Evolutionary conservation across 1,140 invertebrate genomes (phyloP), one percentile per base, ranked within the genome.

Genomic region (Tenebrio molitor): DNA sequence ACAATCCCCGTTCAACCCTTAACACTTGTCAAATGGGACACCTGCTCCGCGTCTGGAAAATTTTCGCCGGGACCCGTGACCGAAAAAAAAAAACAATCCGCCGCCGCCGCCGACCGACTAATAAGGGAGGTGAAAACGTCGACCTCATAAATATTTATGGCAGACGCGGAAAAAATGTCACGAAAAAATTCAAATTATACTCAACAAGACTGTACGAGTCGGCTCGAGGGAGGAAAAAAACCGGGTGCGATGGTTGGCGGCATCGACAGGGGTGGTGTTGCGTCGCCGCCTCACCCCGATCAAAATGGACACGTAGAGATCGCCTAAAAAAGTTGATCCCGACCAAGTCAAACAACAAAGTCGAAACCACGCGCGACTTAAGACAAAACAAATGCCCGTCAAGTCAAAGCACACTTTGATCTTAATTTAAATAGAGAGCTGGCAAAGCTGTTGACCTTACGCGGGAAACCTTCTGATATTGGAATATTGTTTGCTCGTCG

Each of bases 361-460:
- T 33, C 29, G 6, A 5, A 12, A 39, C 36, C 2, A 7, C 7
- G 5, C 42, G 42, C 42, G 42, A 46, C 16, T 46, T 46, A 15
- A 46, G 42, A 46, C 42, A 46, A 53, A 53, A 53, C 46, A 53
- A 53, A 53, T 53, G 46, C 19, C 17, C 5, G 16, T 21, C 36
- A 53, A 53, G 8, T 29, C 21, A 25, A 25, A 29, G 50, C 10
- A 29, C 50, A 29, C 50, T 58, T 58, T 58, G 50, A 58, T 58
- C 21, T 58, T 53, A 53, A 53, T 53, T 53, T 53, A 53, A 53
- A 53, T 53, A 53, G 46, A 25, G n/a, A 12, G 36, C 12, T 39
- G 5, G 36, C 6, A 29, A 21, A 53, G 46, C 17, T 53, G 46
- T 53, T 53, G 46, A 53, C 46, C 21, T 39, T 39, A 39, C 12